Evolutionary conservation across 2,113 vertebrate species (phyloP), one percentile per base, ranked within the genome.

Genomic region (Junco hyemalis): DNA sequence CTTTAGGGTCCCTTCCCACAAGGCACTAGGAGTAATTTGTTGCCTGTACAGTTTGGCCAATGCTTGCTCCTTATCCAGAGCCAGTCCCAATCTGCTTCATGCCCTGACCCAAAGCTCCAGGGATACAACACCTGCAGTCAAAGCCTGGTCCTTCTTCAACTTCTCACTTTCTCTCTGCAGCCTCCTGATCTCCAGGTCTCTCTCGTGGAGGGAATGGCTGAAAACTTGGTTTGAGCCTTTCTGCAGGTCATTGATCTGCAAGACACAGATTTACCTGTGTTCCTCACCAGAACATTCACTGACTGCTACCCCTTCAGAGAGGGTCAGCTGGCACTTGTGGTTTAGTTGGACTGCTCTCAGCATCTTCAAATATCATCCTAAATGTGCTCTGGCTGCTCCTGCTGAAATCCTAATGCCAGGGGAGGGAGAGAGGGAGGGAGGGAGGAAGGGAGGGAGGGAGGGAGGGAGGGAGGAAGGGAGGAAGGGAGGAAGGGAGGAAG

Each of bases 131-230:
- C 98, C 98, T 97, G 97, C 50, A 2, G 94, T 87, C 76, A 96
- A 64, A 33, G 76, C 86, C 0, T 96, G 88, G 65, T 98, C 96
- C 64, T 42, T 97, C 95, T 90, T 97, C n/a, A 98, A 9, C 48
- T 91, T 98, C 86, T 98, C 97, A 0, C 96, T 88, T 90, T 98
- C 97, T 11, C 56, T 95, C 88, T n/a, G 91, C 88, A 98, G 96
- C 57, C 73, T 97, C 4, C 70, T 54, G 5, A 98, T 98, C 76
- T 98, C 98, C 47, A 96, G 60, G 95, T 98, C 98, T 88, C 97
- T 96, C 50, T 98, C 96, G 0, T 86, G 96, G 78, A 98, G 91
- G 45, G 97, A 97, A 85, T 97, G 96, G 69, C 70, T 91, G 19
- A 97, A 80, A 54, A 97, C 72, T 78, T 98, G 96, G 78, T 94